Conservation (phyloP, 2,113 vertebrate species). For the Meles meles region DNA sequence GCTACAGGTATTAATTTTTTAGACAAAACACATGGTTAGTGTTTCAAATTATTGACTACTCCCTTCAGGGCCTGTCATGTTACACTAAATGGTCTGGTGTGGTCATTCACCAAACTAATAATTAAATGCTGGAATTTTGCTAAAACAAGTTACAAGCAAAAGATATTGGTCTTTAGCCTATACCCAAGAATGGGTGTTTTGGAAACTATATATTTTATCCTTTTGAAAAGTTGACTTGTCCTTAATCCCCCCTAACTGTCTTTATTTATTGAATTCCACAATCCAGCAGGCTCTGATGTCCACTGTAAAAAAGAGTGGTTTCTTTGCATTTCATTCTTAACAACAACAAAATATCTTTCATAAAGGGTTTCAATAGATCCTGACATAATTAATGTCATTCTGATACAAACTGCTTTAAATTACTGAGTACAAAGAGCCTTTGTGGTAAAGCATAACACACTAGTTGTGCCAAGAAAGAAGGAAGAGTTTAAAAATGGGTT, state of each 20-base stretch:
- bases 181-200: constrained; percentile 69
- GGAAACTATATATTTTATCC: constrained; percentile 66
- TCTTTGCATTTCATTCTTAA: constrained; percentile 43
- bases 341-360: constrained; percentile 33
- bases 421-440: constrained; percentile 9
- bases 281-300: neutral
- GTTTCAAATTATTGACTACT: constrained; percentile 76
- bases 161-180: constrained; percentile 68
- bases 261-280: constrained; percentile 40
- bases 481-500: neutral
- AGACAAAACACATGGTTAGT: constrained; percentile 77
- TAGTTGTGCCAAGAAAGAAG: constrained; percentile 3
- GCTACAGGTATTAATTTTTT: constrained; percentile 73
- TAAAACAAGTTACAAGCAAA: constrained; percentile 74
- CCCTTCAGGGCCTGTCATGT: constrained; percentile 70
- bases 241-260: constrained; percentile 31
- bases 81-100: constrained; percentile 68
- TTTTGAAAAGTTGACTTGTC: constrained; percentile 63
- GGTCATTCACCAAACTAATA: constrained; percentile 76
- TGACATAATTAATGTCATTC: constrained; percentile 26
- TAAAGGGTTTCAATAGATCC: constrained; percentile 31
- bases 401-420: constrained; percentile 45
- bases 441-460: constrained; percentile 17
- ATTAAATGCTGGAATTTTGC: constrained; percentile 77
- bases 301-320: neutral